Conservation (phyloP, 2,888 invertebrate species). For the Meandrusa payeni region DNA sequence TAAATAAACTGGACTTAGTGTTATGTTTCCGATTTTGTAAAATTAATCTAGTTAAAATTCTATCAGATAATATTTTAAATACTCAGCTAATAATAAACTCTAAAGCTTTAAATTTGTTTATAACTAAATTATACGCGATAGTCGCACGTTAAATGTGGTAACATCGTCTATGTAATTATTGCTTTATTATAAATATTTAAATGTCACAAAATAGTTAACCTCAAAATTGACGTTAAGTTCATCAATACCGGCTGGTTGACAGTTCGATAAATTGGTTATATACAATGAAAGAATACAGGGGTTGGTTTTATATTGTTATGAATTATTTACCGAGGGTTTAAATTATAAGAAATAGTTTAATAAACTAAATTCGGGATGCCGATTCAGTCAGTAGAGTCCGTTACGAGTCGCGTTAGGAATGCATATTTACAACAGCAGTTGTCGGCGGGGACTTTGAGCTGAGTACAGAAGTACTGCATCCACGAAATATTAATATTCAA, state of each 20-base stretch:
- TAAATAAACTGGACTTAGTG: not conserved
- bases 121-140: too few relatives aligned
- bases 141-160: too few relatives aligned
- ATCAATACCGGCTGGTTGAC: not conserved
- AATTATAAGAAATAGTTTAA: not conserved
- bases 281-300: slow-evolving; percentile 18
- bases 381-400: slow-evolving; percentile 16
- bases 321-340: not conserved
- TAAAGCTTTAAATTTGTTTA: not conserved
- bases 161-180: slow-evolving; percentile 6
- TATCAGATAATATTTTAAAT: not conserved
- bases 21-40: not conserved
- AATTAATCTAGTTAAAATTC: slow-evolving; percentile 1
- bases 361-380: not conserved
- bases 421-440: slow-evolving; percentile 20
- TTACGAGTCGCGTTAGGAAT: slow-evolving; percentile 12
- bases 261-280: slow-evolving; percentile 5
- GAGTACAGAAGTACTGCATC: slow-evolving; percentile 1
- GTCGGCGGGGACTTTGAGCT: not conserved
- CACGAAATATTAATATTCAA: not conserved
- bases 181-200: slow-evolving; percentile 22
- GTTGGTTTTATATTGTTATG: too few relatives aligned
- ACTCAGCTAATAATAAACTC: not conserved
- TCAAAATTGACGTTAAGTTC: slow-evolving; percentile 26
- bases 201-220: slow-evolving; percentile 32